Base-by-base conservation (phyloP, 1,140 invertebrate genomes). In the Anoplolepis gracilipes region DNA sequence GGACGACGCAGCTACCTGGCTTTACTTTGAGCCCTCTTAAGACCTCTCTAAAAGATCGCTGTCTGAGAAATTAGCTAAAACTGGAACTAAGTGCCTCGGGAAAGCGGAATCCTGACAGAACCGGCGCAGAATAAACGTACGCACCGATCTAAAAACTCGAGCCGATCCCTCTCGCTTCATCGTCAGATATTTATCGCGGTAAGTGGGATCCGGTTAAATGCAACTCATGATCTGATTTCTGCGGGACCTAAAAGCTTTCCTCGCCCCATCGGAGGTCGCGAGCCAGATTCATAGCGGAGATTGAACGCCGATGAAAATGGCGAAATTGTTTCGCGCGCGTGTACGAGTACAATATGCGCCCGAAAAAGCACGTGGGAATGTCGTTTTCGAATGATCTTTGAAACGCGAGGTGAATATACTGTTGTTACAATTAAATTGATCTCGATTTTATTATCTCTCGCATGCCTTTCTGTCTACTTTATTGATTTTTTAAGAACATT, bases 201-300 rank as follows among this genome's bases (percentile, higher is more conserved):
- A 91, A 92, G 75, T 91, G 87, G 91, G 88, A 93, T 93, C 90
- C 89, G 90, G 91, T 93, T 93, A 93, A 93, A 93, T 89, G 90
- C 86, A 91, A 93, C 92, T 92, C 91, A 84, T 90, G 91, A 92
- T 92, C 91, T 92, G 87, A 89, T 93, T 92, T 90, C 90, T 88
- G 85, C 88, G 65, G 85, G 85, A 77, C 82, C 86, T 91, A 88
- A 89, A 92, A 88, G 88, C 86, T 92, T 91, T 77, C 86, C 88
- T 86, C 88, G 78, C 22, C 36, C 53, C 75, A 49, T 7, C 25
- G n/a, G 49, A 53, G 69, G 72, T 64, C 85, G 75, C 64, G 72
- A 72, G 75, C 30, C 19, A 90, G 88, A 90, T 90, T 85, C 88
- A 62, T 76, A 72, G 13, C 69, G 30, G 81, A 90, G 88, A 90